These are phyloP conservation scores for Drosophila erecta DNA, from an alignment of 1,140 invertebrate genomes.

Conservation along the genomic window DNA sequence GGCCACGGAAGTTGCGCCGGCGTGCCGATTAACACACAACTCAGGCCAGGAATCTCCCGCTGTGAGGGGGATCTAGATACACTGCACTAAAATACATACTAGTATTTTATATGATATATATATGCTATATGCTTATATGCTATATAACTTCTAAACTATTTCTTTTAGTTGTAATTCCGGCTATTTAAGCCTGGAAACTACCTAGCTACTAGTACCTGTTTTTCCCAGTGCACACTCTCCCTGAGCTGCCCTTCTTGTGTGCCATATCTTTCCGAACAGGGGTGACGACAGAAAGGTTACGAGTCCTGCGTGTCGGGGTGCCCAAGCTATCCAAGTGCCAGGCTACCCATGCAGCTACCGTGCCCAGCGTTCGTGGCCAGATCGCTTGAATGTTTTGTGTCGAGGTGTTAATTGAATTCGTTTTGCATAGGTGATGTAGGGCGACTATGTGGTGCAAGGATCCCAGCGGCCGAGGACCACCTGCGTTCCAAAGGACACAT, in stretches of 20 bases:
- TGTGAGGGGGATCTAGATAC: constrained; percentile 20
- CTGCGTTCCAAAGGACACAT: constrained; percentile 46
- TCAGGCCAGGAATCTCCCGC: constrained; percentile 41
- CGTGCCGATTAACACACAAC: constrained; percentile 67
- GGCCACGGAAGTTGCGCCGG: constrained; percentile 53
- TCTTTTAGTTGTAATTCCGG: not conserved
- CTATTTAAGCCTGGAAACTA: not conserved
- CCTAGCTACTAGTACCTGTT: not conserved
- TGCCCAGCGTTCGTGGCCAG: constrained; percentile 42
- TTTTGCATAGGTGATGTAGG: constrained; percentile 80
- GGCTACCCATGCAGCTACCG: constrained; percentile 32
- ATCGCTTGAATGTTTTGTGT: constrained; percentile 56
- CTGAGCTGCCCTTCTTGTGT: constrained; percentile 7
- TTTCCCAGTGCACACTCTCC: constrained; percentile 2
- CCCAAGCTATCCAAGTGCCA: too few species aligned
- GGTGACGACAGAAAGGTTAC: constrained; percentile 60
- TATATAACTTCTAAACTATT: too few species aligned
- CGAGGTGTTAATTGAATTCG: constrained; percentile 84
- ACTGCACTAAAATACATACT: constrained; percentile 8
- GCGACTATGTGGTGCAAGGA: constrained; percentile 6
- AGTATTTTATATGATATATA: too few species aligned
- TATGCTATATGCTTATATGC: too few species aligned
- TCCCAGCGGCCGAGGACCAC: constrained; percentile 50
- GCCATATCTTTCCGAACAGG: constrained; percentile 31
- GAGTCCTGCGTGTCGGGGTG: constrained; percentile 55